Evolutionary conservation across 2,888 invertebrate genomes (phyloP).

Genomic region (Lampropteryx suffumata): DNA sequence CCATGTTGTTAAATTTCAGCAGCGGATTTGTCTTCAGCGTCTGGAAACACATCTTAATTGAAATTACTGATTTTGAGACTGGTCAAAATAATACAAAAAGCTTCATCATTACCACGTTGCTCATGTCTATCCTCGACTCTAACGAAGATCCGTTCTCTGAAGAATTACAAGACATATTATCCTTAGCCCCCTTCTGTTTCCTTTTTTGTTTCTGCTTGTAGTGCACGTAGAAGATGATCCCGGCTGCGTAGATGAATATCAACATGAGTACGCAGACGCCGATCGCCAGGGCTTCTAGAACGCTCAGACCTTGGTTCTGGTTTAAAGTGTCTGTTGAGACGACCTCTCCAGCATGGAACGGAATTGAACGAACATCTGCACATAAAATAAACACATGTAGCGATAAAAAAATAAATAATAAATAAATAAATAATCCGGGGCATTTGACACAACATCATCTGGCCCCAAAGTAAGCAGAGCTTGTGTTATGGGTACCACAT

Average conservation of each 20-base stretch:
- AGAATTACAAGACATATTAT: constrained; percentile 57
- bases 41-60: constrained; percentile 46
- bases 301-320: constrained; percentile 84
- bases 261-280: constrained; percentile 90
- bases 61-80: not conserved
- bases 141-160: constrained; percentile 66
- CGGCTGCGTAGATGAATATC: constrained; percentile 91
- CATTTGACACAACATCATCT: no score
- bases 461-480: no score
- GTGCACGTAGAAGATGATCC: constrained; percentile 91
- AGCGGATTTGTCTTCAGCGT: constrained; percentile 74
- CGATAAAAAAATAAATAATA: no score
- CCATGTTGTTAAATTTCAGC: constrained; percentile 59
- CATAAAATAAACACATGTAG: constrained; percentile 9
- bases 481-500: no score
- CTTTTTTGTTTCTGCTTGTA: constrained; percentile 86
- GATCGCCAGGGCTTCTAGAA: constrained; percentile 91
- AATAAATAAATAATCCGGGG: no score
- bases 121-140: constrained; percentile 70
- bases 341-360: constrained; percentile 86
- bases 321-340: constrained; percentile 73
- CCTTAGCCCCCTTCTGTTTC: constrained; percentile 68
- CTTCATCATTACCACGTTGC: constrained; percentile 75
- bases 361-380: constrained; percentile 90
- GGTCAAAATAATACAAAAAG: not conserved